Conservation (phyloP, 2,797 vertebrate species). For the Masticophis lateralis region DNA sequence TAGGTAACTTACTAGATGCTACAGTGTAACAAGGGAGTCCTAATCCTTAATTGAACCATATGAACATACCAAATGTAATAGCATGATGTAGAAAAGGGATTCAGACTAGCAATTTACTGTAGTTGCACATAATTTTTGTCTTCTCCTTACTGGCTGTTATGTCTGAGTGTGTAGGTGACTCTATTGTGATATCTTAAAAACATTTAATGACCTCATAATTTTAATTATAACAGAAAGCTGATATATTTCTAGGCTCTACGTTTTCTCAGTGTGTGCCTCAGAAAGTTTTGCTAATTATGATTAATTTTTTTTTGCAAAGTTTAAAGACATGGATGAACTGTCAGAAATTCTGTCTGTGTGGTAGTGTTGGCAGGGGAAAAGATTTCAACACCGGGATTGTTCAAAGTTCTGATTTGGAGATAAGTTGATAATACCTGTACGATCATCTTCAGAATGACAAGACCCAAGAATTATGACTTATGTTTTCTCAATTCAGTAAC, state of each 20-base stretch:
- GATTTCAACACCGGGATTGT: conserved; percentile 32
- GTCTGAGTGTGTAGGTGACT: background rate
- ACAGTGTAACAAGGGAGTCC: background rate
- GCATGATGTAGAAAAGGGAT: background rate
- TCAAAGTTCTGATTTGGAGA: conserved; percentile 51
- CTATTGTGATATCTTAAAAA: background rate
- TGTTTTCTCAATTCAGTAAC: conserved; percentile 59
- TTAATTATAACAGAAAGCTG: background rate
- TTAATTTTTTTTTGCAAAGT: conserved; percentile 28
- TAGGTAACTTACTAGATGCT: background rate
- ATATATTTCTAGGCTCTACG: conserved; percentile 7
- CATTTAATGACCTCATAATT: background rate
- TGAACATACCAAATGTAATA: background rate
- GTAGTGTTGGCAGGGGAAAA: conserved; percentile 27
- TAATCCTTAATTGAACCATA: background rate
- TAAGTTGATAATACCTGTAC: conserved; percentile 33
- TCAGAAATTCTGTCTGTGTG: conserved; percentile 15
- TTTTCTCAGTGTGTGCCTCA: conserved; percentile 23
- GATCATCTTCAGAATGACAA: conserved; percentile 55
- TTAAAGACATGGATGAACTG: background rate
- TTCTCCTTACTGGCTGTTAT: background rate
- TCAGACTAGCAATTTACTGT: background rate
- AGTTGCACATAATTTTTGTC: background rate
- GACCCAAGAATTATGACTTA: conserved; percentile 54
- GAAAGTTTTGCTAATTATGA: conserved; percentile 24